Evolutionary conservation across 1,140 invertebrate species (phyloP), one percentile per base, ranked within the genome.

Genomic region (Drosophila nebulosa): DNA sequence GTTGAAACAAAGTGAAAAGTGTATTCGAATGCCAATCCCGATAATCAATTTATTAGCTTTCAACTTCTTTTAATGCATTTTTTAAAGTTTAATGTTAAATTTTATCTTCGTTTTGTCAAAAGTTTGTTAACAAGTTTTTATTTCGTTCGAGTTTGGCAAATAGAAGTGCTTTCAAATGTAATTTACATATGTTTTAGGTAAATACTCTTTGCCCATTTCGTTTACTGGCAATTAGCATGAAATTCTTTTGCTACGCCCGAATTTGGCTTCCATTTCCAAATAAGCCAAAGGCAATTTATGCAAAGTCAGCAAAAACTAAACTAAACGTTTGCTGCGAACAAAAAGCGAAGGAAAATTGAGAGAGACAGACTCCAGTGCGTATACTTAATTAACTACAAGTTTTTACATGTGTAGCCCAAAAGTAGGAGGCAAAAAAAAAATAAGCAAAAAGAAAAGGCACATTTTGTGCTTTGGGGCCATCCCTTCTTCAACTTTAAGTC

Each of bases 371-470:
- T 46, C 56, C 67, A 63, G 53, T 81, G 78, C 74, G 81, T 86
- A 74, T 85, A 81, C 81, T 86, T 88, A 86, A 86, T 86, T 86
- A 86, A 81, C 78, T 72, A 72, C 67, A 75, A 75, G 59, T 57
- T 65, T 18, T 58, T 60, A 71, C 78, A 81, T 67, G 71, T 88
- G 70, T 69, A 73, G 46, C n/a, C 51, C 35, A 66, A 10, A 1
- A 16, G 16, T 6, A 1, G 5, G 42, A 12, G 32, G 27, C 9
- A 16, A 42, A 35, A 26, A 46, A 46, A 46, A 46, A 46, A 18
- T 3, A 21, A 39, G 56, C 26, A 56, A n/a, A 35, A 42, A 53
- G 3, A 57, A 60, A 59, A 61, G 64, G 79, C 63, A 35, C 32
- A 22, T 50, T 53, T 51, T 18, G 24, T 30, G 26, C 30, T 27